Conservation (phyloP, 2,888 invertebrate genomes). For the Epistrophe eligans region DNA sequence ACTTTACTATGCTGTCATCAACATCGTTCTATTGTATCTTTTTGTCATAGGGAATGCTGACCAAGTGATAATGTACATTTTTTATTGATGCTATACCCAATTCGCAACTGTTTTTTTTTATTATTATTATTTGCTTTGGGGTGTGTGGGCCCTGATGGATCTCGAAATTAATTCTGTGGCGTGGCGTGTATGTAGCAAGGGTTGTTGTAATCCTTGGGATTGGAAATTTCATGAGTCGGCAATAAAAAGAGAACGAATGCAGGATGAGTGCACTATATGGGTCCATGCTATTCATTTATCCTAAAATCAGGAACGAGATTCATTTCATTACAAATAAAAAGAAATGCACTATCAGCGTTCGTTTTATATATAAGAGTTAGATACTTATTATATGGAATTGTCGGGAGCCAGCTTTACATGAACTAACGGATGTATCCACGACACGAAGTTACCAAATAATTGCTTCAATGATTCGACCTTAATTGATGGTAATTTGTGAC, state of each 20-base stretch:
- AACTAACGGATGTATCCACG: conserved; percentile 5
- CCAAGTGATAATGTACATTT: conserved; percentile 70
- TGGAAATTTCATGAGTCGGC: conserved; percentile 59
- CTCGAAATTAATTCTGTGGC: conserved; percentile 58
- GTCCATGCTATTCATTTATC: conserved; percentile 40
- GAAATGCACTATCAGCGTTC: conserved; percentile 62
- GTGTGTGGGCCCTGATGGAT: conserved; percentile 50
- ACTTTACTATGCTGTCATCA: conserved; percentile 45
- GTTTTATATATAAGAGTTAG: conserved; percentile 44
- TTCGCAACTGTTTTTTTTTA: conserved; percentile 42
- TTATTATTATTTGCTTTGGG: conserved; percentile 46
- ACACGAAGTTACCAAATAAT: conserved; percentile 46
- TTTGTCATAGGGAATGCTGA: conserved; percentile 62
- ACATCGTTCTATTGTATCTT: conserved; percentile 54
- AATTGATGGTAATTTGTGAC: conserved; percentile 55
- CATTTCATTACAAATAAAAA: conserved; percentile 61
- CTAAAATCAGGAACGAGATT: conserved; percentile 48
- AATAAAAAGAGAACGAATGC: conserved; percentile 53
- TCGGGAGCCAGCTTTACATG: conserved; percentile 14
- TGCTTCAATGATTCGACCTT: conserved; percentile 53
- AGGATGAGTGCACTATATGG: conserved; percentile 60
- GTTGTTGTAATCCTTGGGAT: conserved; percentile 58
- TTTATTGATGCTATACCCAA: conserved; percentile 64
- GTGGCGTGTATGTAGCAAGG: conserved; percentile 33
- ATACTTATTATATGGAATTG: conserved; percentile 33